Evolutionary conservation across 2,797 vertebrate genomes (phyloP).

Genomic region (Hephaestus fuliginosus): DNA sequence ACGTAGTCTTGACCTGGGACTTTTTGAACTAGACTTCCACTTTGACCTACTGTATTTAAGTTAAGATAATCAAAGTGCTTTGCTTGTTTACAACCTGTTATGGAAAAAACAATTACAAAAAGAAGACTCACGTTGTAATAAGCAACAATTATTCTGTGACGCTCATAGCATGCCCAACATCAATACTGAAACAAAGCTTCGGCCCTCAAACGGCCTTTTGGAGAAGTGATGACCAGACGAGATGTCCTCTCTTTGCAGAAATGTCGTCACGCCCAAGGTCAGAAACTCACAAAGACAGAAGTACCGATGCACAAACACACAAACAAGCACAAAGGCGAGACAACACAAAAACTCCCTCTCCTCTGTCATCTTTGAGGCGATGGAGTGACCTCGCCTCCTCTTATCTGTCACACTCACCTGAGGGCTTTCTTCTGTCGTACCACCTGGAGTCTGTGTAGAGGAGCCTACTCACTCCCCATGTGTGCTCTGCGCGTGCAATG

Average conservation of each 20-base stretch:
- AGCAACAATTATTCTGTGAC: conserved; percentile 13
- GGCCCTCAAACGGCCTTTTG: conserved; percentile 14
- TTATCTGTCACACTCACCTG: conserved; percentile 67
- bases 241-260: conserved; percentile 20
- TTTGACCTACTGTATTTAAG: background rate
- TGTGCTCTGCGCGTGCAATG: conserved; percentile 8
- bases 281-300: conserved; percentile 31
- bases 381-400: conserved; percentile 61
- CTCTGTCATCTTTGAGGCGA: conserved; percentile 52
- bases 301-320: conserved; percentile 24
- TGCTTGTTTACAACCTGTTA: background rate
- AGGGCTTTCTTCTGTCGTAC: conserved; percentile 68
- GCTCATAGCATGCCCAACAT: background rate
- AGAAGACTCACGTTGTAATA: conserved; percentile 8
- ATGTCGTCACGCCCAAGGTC: conserved; percentile 42
- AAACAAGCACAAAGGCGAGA: conserved; percentile 38
- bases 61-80: too few relatives aligned
- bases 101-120: background rate
- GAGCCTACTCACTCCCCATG: conserved; percentile 22
- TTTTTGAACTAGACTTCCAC: too few relatives aligned
- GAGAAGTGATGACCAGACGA: conserved; percentile 15
- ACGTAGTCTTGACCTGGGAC: too few relatives aligned
- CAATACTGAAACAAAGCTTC: background rate
- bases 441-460: conserved; percentile 65
- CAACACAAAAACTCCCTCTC: conserved; percentile 42